A percentile compares a stretch with the other conserved stretches of the same genome.
Evolutionary conservation across 2,113 vertebrate genomes (phyloP).

Genomic region (Rhinolophus ferrumequinum): DNA sequence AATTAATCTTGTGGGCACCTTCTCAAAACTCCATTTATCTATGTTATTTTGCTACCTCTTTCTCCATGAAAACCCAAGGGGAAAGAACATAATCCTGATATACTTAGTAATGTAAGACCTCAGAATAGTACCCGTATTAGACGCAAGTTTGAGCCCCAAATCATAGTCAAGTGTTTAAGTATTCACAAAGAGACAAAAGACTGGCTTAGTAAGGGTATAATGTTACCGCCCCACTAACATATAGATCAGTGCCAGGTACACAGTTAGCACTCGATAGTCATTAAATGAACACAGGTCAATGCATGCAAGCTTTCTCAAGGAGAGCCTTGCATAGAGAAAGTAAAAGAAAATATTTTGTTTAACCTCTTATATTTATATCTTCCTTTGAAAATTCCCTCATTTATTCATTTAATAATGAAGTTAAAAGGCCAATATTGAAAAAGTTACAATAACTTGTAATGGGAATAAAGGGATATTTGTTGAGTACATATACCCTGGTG

Average conservation of each 20-base stretch:
- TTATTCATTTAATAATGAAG: conserved; percentile 38
- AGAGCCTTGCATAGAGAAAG: not conserved
- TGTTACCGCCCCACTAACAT: not conserved
- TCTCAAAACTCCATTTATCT: conserved; percentile 46
- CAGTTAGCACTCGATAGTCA: not conserved
- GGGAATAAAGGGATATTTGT: not conserved
- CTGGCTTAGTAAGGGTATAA: not conserved
- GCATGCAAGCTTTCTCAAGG: not conserved
- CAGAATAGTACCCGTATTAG: not conserved
- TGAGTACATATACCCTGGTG: not conserved
- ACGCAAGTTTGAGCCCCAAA: not conserved
- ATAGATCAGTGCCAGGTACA: not conserved
- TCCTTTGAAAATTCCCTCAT: not conserved
- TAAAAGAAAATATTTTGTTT: not conserved
- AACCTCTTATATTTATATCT: not conserved
- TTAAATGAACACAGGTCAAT: not conserved
- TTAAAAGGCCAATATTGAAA: not conserved
- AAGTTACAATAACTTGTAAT: not conserved
- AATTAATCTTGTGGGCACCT: not conserved
- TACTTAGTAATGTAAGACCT: not conserved
- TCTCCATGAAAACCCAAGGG: not conserved
- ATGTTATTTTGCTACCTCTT: conserved; percentile 28
- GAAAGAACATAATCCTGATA: not conserved
- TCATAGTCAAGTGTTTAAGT: not conserved
- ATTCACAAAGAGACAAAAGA: not conserved